Percentiles rank a stretch among this genome's conserved stretches.
Evolutionary conservation across 2,113 vertebrate species (phyloP).

Genomic region (Coturnix japonica): DNA sequence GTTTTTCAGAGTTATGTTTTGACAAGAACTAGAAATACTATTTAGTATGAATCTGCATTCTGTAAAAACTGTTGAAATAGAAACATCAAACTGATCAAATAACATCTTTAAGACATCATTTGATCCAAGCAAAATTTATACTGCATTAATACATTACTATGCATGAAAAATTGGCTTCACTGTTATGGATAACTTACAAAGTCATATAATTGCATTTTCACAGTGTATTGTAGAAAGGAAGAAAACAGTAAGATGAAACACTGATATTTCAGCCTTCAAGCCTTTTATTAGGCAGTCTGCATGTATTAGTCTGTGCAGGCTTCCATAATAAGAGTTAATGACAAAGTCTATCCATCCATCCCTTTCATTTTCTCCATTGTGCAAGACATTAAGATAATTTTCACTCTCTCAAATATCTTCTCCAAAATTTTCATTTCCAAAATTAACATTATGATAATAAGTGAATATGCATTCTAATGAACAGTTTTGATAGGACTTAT

Average conservation of each 20-base stretch:
- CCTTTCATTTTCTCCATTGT: constrained; percentile 32
- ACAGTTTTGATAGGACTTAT: neutral
- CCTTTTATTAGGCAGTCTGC: neutral
- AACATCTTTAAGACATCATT: neutral
- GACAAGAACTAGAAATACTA: neutral
- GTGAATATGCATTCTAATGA: neutral
- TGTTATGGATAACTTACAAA: constrained; percentile 1
- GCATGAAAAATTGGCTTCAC: neutral
- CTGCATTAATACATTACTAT: neutral
- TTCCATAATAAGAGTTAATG: constrained; percentile 33
- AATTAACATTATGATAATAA: neutral
- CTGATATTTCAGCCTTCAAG: constrained; percentile 9
- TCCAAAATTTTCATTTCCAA: neutral
- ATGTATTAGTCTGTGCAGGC: neutral
- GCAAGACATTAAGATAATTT: neutral
- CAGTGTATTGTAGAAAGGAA: neutral
- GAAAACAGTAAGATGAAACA: neutral
- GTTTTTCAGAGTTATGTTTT: neutral
- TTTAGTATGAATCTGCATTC: neutral
- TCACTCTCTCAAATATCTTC: neutral
- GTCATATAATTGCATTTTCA: neutral
- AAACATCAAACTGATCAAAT: neutral
- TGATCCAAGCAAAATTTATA: neutral
- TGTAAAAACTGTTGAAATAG: neutral
- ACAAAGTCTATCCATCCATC: neutral